phyloP scores from a whole-genome alignment of 35 echinoderm and acorn worm species.

The Apostichopus parvimensis region DNA sequence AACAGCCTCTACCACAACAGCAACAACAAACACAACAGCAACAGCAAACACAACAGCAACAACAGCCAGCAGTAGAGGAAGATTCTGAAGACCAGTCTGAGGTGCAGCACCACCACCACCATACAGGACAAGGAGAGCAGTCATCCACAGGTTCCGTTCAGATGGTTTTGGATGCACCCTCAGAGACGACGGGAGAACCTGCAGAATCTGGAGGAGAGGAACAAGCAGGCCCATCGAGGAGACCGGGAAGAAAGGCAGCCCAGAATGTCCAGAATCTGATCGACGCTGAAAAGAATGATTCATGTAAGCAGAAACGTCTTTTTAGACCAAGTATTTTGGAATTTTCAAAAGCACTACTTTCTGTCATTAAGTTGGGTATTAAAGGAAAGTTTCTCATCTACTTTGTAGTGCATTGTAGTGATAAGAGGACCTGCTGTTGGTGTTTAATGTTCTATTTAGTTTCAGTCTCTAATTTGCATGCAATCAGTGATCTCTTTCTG shows the following conservation, averaged over 20 bases:
- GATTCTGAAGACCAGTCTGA: not conserved
- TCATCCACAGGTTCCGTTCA: not conserved
- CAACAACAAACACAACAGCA: not conserved
- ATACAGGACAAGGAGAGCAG: not conserved
- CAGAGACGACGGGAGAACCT: not conserved
- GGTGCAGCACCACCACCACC: not conserved
- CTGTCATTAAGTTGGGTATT: no score
- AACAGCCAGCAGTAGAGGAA: no score
- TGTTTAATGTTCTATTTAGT: no score
- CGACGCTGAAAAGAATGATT: slow-evolving; percentile 11
- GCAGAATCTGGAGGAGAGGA: not conserved
- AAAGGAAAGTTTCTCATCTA: no score
- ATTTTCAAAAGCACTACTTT: no score
- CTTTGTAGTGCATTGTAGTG: no score
- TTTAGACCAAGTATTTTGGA: no score
- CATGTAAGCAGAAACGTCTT: not conserved
- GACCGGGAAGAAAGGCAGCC: slow-evolving; percentile 20
- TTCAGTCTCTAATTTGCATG: no score
- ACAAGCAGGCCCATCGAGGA: slow-evolving; percentile 8
- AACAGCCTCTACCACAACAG: not conserved
- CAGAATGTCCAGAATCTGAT: slow-evolving; percentile 42
- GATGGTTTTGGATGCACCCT: not conserved
- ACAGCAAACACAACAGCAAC: not conserved
- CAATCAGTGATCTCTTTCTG: no score
- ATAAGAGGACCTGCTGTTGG: no score